phyloP scores from a whole-genome alignment of 2,888 invertebrate species.

The Bhutanitis thaidina region DNA sequence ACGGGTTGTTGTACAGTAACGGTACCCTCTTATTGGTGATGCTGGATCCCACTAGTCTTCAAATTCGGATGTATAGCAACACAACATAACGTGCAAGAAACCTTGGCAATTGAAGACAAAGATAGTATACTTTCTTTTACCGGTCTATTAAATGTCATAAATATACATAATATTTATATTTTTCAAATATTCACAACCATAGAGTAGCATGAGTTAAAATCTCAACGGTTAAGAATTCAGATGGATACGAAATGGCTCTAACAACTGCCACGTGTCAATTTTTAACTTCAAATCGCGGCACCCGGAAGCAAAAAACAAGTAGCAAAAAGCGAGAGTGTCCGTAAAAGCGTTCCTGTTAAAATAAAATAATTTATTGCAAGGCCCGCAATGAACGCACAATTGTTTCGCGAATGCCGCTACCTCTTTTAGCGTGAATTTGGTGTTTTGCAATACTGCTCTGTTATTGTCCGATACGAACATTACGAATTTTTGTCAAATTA shows the following conservation, averaged over 20 bases:
- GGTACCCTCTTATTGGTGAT: no score
- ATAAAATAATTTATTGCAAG: conserved; percentile 59
- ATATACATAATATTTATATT: no score
- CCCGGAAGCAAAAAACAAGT: conserved; percentile 57
- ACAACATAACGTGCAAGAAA: no score
- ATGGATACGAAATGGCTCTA: conserved; percentile 25
- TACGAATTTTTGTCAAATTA: conserved; percentile 18
- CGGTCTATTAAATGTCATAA: no score
- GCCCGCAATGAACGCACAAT: conserved; percentile 33
- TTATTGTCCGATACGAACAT: conserved; percentile 34
- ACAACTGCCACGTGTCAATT: conserved; percentile 64
- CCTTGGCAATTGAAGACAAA: no score
- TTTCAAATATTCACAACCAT: no score
- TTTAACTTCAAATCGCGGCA: conserved; percentile 41
- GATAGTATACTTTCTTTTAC: no score
- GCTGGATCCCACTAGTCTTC: no score
- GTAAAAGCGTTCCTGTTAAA: conserved; percentile 47
- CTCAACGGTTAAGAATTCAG: neutral
- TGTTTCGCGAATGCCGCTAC: conserved; percentile 39
- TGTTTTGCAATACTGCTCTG: conserved; percentile 38
- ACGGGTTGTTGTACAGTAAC: no score
- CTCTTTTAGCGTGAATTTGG: conserved; percentile 38
- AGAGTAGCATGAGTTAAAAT: no score
- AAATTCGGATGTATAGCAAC: no score
- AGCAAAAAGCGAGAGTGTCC: conserved; percentile 64